Percentiles rank a stretch among this genome's conserved stretches.
These are phyloP conservation scores for Spilarctia lutea DNA, from an alignment of 2,888 invertebrate species.

Conservation along the genomic window DNA sequence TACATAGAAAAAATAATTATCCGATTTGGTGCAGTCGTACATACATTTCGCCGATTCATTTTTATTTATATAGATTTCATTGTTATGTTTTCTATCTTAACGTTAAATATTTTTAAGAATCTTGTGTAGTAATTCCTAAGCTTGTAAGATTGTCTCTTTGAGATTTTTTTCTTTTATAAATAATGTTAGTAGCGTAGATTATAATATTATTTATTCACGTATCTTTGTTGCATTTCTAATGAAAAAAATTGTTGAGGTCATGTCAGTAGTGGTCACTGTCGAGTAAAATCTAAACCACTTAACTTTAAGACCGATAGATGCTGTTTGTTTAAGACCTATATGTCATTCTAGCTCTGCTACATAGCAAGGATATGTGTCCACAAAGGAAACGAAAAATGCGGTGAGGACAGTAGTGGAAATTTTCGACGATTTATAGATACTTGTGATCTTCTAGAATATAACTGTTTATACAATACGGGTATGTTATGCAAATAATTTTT, in stretches of 20 bases:
- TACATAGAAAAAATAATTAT: no score
- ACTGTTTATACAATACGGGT: conserved; percentile 69
- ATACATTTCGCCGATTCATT: no score
- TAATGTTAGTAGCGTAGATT: background rate
- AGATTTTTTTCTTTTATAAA: background rate
- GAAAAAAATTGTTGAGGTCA: background rate
- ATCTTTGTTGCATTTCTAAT: background rate
- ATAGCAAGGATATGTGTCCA: conserved; percentile 74
- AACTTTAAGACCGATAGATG: background rate
- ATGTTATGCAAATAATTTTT: conserved; percentile 26
- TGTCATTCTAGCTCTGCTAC: conserved; percentile 66
- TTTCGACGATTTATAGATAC: conserved; percentile 69
- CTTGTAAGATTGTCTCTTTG: no score
- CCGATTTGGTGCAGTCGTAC: no score
- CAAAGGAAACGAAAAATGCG: conserved; percentile 66
- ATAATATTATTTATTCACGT: no score
- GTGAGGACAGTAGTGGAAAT: conserved; percentile 50
- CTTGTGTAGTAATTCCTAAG: background rate
- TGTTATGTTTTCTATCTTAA: background rate
- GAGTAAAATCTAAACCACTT: background rate
- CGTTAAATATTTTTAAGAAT: background rate
- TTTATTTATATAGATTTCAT: no score
- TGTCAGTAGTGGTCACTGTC: background rate
- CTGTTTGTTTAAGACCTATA: background rate
- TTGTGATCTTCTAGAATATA: conserved; percentile 77